Conservation (phyloP, 2,888 invertebrate species). For the Himalopsyche anomala region DNA sequence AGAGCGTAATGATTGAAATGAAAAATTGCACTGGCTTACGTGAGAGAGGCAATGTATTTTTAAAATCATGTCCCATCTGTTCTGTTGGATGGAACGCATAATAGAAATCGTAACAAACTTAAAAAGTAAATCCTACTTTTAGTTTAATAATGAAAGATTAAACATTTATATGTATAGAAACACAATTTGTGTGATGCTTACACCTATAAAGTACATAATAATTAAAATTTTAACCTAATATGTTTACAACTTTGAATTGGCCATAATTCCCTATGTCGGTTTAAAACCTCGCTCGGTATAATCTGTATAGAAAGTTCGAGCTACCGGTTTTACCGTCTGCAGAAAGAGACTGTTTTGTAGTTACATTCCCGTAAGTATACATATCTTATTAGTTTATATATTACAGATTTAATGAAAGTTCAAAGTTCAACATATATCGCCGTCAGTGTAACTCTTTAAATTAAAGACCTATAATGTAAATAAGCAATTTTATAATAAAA, state of each 20-base stretch:
- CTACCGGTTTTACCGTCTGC: constrained; percentile 55
- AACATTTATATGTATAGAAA: constrained; percentile 60
- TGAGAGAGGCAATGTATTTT: constrained; percentile 45
- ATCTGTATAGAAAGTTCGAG: constrained; percentile 46
- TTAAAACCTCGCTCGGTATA: constrained; percentile 57
- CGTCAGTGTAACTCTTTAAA: constrained; percentile 31
- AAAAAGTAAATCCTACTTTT: constrained; percentile 55
- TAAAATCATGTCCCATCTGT: constrained; percentile 34
- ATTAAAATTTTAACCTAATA: constrained; percentile 64
- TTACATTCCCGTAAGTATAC: constrained; percentile 34
- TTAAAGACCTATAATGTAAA: constrained; percentile 32
- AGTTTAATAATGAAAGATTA: constrained; percentile 56
- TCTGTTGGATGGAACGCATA: constrained; percentile 45
- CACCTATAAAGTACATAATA: constrained; percentile 63
- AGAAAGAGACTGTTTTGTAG: constrained; percentile 32
- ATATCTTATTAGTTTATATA: constrained; percentile 31
- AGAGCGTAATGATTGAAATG: neutral
- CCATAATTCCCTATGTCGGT: constrained; percentile 64
- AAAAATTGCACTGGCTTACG: constrained; percentile 53
- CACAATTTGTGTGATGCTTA: constrained; percentile 63
- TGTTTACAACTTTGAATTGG: constrained; percentile 63
- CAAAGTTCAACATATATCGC: constrained; percentile 2
- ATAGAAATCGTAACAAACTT: constrained; percentile 53
- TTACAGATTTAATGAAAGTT: constrained; percentile 29
- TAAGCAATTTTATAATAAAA: constrained; percentile 36